Base-by-base conservation (phyloP, 2,888 invertebrate species). In the Amphipoea lucens region DNA sequence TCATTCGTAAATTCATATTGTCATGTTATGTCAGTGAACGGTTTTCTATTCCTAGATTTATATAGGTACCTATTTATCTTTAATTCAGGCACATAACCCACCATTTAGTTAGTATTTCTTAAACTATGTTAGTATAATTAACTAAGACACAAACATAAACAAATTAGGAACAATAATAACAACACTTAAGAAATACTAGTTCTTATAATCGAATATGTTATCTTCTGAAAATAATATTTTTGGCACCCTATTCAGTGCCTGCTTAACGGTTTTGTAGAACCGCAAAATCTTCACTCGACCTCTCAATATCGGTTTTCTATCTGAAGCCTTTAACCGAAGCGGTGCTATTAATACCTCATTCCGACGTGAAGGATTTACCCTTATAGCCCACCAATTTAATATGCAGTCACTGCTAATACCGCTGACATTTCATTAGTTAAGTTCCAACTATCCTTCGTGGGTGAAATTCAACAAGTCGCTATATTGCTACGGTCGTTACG, bases 381-480 rank as follows among this genome's bases (percentile, higher is more conserved):
- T 70, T 69, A 82, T 45, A 85, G 66, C 72, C 66, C 62, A 73
- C 80, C 79, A 77, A 85, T 80, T 81, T 78, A 77, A 71, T 79
- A 72, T 67, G 40, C 68, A 76, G 80, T 86, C 51, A 42, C 71
- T 76, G 45, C 67, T 83, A 83, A 85, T 83, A 80, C 73, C 63
- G 45, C 40, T 79, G 74, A 79, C 77, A 83, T 88, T 88, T 80
- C 79, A 86, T 88, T 89, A 87, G 79, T 74, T 81, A 83, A 81
- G 79, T 84, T 80, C 66, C 62, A 77, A 83, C 79, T 87, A 88
- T 81, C 63, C 66, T 63, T 81, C 78, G 74, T 80, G 76, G 75
- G 73, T 80, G 74, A 84, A 84, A 90, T 90, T 91, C 92, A 92
- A 92, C 92, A 92, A 92, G 93, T 92, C 76, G 74, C 62, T 72